Evolutionary conservation across 2,888 invertebrate species (phyloP), one percentile per base, ranked within the genome.

Genomic region (Pyrrhia umbra): DNA sequence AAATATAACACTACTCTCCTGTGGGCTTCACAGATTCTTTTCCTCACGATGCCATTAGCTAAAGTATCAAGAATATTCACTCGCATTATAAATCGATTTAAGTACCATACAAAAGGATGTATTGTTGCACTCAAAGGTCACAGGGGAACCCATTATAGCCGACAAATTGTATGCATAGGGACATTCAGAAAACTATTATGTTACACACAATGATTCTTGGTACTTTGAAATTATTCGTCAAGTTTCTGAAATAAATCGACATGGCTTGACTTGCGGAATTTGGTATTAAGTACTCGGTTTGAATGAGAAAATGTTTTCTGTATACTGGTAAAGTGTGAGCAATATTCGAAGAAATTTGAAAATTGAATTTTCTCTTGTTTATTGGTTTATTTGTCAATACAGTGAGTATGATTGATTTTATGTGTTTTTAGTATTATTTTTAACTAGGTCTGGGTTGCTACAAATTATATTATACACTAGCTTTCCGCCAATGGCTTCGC

Each of bases 121-220:
- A 90, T 89, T 87, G 89, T 86, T 82, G 82, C 83, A 86, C 77
- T 84, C 83, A 85, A 91, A 92, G 93, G 93, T 91, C 89, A 88
- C 86, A 84, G 64, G 83, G 82, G 72, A 72, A 75, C 86, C 85
- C 90, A 89, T 87, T 81, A 81, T 63, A 68, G 69, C 81, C 77
- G 76, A 81, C 80, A 86, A 87, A 85, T 86, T 87, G 85, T 86
- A 85, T 85, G 79, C 81, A 84, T 80, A 80, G 79, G 80, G 67
- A 75, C 74, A 80, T 81, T 84, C 82, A 81, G 80, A 82, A 87
- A 85, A 85, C 85, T 86, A 86, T 88, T 88, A 83, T 87, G 55
- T 77, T 63, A 27, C 57, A 68, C 51, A 77, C 82, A 83, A 82
- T 70, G 64, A 65, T 63, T 46, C 55, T 55, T 55, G 51, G 46